Percentiles rank a stretch among this genome's conserved stretches.
Evolutionary conservation across 2,888 invertebrate species (phyloP).

Genomic region (Coleophora flavipennella): DNA sequence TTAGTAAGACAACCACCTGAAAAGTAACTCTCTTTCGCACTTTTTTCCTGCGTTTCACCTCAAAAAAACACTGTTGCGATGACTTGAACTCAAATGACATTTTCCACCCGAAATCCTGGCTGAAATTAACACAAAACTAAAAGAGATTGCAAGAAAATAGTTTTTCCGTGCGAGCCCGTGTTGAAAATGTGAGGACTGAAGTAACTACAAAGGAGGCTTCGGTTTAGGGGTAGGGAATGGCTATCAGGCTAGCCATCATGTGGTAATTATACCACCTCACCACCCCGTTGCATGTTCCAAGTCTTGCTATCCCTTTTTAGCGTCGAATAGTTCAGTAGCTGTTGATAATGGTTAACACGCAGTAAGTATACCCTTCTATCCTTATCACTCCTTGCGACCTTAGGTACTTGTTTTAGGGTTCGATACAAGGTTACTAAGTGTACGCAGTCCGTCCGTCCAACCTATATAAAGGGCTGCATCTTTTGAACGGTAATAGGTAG

Average conservation of each 20-base stretch:
- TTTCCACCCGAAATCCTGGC: no score
- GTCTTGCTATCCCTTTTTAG: constrained; percentile 40
- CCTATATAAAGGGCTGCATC: no score
- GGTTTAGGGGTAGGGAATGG: constrained; percentile 32
- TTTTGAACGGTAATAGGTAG: no score
- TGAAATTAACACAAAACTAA: no score
- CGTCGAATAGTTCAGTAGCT: constrained; percentile 28
- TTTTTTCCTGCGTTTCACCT: constrained; percentile 50
- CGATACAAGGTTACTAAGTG: no score
- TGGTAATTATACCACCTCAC: constrained; percentile 39
- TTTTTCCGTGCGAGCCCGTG: constrained; percentile 25
- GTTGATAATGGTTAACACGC: constrained; percentile 13
- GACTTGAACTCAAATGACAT: constrained; percentile 55
- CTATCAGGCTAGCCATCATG: constrained; percentile 51
- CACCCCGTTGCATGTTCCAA: constrained; percentile 29
- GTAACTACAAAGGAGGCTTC: constrained; percentile 35
- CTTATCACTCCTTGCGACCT: no score
- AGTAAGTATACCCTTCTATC: no score
- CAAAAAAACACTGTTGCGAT: constrained; percentile 42
- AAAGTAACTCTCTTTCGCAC: constrained; percentile 56
- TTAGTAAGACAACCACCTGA: constrained; percentile 30
- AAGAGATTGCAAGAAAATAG: constrained; percentile 25
- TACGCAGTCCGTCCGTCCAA: no score
- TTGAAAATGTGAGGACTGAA: constrained; percentile 35
- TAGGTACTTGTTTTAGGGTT: no score